Percentiles rank a stretch among this genome's conserved stretches.
phyloP scores from a whole-genome alignment of 2,797 vertebrate genomes.

The Hypotaenidia okinawae region DNA sequence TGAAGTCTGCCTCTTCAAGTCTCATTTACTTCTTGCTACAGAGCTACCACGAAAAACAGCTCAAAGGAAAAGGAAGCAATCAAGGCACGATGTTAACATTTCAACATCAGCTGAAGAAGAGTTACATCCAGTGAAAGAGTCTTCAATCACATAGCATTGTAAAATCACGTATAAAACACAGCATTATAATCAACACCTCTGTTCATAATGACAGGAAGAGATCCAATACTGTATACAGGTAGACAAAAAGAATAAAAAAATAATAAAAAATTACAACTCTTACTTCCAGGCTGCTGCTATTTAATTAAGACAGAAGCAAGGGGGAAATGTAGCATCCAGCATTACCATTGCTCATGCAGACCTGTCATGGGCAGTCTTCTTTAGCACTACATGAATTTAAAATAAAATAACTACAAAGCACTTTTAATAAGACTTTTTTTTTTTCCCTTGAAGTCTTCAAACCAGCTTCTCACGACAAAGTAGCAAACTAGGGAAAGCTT shows the following conservation, averaged over 20 bases:
- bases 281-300: not conserved
- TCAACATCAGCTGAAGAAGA: not conserved
- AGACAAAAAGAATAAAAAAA: not conserved
- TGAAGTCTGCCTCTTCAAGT: not conserved
- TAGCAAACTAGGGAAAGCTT: not conserved
- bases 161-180: not conserved
- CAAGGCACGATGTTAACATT: not conserved
- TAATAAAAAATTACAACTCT: not conserved
- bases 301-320: not conserved
- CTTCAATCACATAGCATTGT: not conserved
- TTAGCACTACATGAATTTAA: not conserved
- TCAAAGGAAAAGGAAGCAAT: slow-evolving; percentile 6
- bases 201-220: not conserved
- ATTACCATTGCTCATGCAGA: not conserved
- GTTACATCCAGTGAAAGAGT: not conserved
- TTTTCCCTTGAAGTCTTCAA: not conserved
- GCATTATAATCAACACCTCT: not conserved
- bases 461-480: not conserved
- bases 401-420: not conserved
- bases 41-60: not conserved
- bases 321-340: not conserved
- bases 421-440: not conserved
- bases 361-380: not conserved
- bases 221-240: not conserved
- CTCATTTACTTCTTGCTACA: not conserved